Evolutionary conservation across 2,888 invertebrate genomes (phyloP).

Genomic region (Drosophila atripex): DNA sequence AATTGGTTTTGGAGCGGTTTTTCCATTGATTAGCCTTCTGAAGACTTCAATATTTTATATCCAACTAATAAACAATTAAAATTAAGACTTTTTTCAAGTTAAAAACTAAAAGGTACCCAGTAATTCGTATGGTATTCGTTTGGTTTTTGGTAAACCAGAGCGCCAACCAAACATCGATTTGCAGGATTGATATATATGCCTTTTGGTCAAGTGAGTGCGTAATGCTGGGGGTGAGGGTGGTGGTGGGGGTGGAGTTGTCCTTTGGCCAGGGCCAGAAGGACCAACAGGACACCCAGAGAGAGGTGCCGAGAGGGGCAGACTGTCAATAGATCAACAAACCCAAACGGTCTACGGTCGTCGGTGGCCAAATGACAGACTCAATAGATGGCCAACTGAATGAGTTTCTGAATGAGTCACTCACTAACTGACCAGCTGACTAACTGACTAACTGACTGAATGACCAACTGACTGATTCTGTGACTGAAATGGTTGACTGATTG

Average conservation of each 20-base stretch:
- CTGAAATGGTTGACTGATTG: conserved; percentile 18
- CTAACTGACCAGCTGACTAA: conserved; percentile 7
- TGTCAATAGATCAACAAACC: conserved; percentile 67
- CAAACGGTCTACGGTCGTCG: conserved; percentile 14
- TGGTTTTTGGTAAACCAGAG: neutral
- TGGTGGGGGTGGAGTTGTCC: no score
- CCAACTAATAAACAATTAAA: no score
- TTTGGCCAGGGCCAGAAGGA: neutral
- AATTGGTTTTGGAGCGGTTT: neutral
- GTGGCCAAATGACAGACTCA: conserved; percentile 34
- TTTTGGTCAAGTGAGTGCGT: conserved; percentile 17
- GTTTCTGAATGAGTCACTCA: conserved; percentile 17
- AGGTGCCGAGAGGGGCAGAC: conserved; percentile 25
- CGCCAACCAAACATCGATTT: no score
- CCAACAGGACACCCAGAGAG: neutral
- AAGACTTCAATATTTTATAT: neutral
- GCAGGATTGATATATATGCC: conserved; percentile 51
- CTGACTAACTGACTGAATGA: conserved; percentile 22
- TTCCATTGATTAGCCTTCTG: neutral
- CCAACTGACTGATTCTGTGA: conserved; percentile 12
- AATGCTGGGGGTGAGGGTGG: conserved; percentile 16
- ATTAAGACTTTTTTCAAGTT: neutral
- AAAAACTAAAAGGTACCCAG: neutral
- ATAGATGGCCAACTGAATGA: conserved; percentile 13
- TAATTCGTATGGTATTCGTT: neutral